These are phyloP conservation scores for Sesamia nonagrioides DNA, from an alignment of 1,140 invertebrate genomes.

Conservation along the genomic window DNA sequence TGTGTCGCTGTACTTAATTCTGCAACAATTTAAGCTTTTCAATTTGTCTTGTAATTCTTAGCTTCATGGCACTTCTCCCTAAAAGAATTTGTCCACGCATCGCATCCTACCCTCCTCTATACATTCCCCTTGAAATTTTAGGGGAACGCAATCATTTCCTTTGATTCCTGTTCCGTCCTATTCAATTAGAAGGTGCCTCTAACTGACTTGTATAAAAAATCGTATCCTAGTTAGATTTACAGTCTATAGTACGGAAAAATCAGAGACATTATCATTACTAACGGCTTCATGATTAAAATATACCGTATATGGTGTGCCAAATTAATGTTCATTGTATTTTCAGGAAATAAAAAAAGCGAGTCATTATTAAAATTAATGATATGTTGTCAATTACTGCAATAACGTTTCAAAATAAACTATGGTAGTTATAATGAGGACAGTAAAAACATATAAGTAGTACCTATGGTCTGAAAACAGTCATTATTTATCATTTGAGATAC, in stretches of 20 bases:
- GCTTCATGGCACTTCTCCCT: constrained; percentile 64
- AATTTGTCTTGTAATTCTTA: constrained; percentile 44
- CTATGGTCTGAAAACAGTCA: too few relatives aligned
- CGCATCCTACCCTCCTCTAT: constrained; percentile 70
- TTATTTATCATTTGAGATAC: too few relatives aligned
- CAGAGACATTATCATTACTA: background rate
- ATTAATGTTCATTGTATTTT: background rate
- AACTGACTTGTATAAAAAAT: constrained; percentile 74
- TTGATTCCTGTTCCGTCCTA: constrained; percentile 85
- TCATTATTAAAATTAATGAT: background rate
- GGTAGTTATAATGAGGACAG: too few relatives aligned
- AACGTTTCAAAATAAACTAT: too few relatives aligned
- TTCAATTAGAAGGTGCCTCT: constrained; percentile 85
- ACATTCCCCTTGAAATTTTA: constrained; percentile 75
- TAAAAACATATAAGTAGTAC: too few relatives aligned
- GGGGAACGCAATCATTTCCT: constrained; percentile 85
- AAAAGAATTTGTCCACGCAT: constrained; percentile 82
- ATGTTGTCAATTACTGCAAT: background rate
- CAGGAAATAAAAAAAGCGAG: background rate
- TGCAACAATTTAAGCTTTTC: background rate
- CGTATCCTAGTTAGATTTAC: constrained; percentile 54
- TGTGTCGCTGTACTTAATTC: background rate
- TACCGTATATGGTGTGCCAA: background rate
- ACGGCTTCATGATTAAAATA: background rate
- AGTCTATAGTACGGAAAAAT: background rate